Evolutionary conservation across 2,888 invertebrate genomes (phyloP).

Genomic region (Cheilosia scutellata): DNA sequence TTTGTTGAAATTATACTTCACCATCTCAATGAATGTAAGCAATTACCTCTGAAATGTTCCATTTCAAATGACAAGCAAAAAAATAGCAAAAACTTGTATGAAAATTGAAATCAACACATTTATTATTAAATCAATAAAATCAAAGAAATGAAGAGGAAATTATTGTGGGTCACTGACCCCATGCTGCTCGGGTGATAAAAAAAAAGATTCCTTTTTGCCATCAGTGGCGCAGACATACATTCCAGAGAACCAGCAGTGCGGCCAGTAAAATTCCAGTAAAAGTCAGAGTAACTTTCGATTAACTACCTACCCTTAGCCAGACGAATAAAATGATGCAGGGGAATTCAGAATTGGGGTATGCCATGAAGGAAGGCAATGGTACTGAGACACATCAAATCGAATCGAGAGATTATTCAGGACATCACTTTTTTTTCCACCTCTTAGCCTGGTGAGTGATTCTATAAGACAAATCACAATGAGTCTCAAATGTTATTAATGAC

Average conservation of each 20-base stretch:
- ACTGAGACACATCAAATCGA: constrained; percentile 19
- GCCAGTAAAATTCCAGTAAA: constrained; percentile 5
- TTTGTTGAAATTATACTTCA: too few species aligned
- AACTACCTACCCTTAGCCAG: neutral
- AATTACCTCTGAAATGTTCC: neutral
- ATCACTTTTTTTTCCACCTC: constrained; percentile 6
- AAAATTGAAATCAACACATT: constrained; percentile 53
- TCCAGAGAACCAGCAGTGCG: neutral
- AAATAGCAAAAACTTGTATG: neutral
- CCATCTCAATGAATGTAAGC: neutral
- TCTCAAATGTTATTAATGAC: constrained; percentile 51
- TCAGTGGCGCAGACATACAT: neutral
- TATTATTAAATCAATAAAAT: constrained; percentile 52
- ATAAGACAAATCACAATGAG: constrained; percentile 33
- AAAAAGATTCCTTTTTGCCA: neutral
- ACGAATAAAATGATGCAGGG: neutral
- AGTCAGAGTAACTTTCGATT: constrained; percentile 35
- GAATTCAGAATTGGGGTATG: neutral
- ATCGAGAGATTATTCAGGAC: constrained; percentile 48
- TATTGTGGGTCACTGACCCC: constrained; percentile 30
- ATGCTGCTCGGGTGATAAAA: neutral
- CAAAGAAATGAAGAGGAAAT: constrained; percentile 28
- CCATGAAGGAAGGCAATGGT: neutral
- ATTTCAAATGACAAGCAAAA: constrained; percentile 14
- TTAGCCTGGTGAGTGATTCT: constrained; percentile 28